These are phyloP conservation scores for Prorops nasuta DNA, from an alignment of 1,140 invertebrate genomes.

Conservation along the genomic window DNA sequence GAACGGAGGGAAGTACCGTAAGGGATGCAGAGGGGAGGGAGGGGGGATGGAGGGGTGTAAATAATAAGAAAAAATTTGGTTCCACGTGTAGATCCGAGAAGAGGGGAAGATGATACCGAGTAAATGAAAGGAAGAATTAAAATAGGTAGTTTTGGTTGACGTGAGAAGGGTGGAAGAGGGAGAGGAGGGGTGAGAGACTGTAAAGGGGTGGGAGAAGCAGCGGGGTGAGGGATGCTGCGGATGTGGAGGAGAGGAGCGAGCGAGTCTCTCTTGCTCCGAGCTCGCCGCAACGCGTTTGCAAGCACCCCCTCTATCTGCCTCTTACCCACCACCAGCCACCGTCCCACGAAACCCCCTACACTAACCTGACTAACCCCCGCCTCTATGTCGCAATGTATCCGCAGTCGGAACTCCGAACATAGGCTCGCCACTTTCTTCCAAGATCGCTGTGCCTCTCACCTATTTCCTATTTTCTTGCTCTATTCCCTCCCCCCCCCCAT, in stretches of 20 bases:
- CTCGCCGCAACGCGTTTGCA: no score
- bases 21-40: background rate
- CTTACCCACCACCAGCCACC: background rate
- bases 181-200: constrained; percentile 5
- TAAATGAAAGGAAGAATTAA: no score
- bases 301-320: constrained; percentile 18
- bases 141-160: no score
- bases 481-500: background rate
- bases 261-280: no score
- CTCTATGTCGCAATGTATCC: constrained; percentile 53
- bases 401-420: constrained; percentile 45
- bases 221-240: constrained; percentile 39
- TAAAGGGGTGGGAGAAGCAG: constrained; percentile 6
- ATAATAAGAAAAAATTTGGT: no score
- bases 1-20: background rate
- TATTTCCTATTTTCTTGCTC: background rate
- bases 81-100: no score
- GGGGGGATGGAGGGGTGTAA: constrained; percentile 7
- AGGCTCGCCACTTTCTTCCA: constrained; percentile 15
- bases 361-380: constrained; percentile 28
- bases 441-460: constrained; percentile 7
- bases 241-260: constrained; percentile 37
- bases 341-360: constrained; percentile 18
- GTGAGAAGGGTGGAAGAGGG: constrained; percentile 4
- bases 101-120: no score